Base-by-base conservation (phyloP, 2,113 vertebrate species). In the Pseudopodoces humilis region DNA sequence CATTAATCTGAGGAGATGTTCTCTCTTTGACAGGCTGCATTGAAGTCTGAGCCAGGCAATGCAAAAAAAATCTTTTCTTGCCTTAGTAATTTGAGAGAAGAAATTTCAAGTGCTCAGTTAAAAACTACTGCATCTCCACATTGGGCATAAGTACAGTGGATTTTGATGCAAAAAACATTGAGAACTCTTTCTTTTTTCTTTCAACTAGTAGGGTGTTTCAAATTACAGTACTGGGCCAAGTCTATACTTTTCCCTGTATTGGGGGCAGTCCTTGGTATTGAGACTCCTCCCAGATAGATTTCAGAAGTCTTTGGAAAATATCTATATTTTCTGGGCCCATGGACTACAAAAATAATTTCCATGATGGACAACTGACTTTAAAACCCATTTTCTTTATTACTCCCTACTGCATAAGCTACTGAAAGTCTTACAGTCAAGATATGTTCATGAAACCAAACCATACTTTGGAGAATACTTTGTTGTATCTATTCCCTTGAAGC, bases 301-400 rank as follows among this genome's bases (percentile, higher is more conserved):
- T 80, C 47, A 95, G 71, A 93, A 80, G 33, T 43, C 62, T 59
- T 85, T 60, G 86, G 22, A 37, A 94, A 91, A 33, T 49, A 46
- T 33, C 13, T 79, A 1, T 67, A 8, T 79, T 94, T 91, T 33
- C 46, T 71, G 39, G 76, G 70, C 11, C n/a, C 27, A 80, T 6
- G 35, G 85, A 76, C 17, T 88, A 84, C 44, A 69, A 88, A 93
- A 79, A 17, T 86, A 24, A 63, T 71, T 33, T 93, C 30, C 30
- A 64, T 52, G 72, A 65, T 82, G 75, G 76, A 84, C n/a, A 87
- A 63, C 8, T 44, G 47, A 84, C 55, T 96, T 88, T 35, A 72
- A 87, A 92, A 86, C 71, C 24, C 94, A 79, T 96, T 97, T 97
- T 94, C 16, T 62, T 91, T 94, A 97, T 96, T 93, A 91, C 8